Evolutionary conservation across 2,113 vertebrate genomes (phyloP).

Genomic region (Tachysurus vachellii): DNA sequence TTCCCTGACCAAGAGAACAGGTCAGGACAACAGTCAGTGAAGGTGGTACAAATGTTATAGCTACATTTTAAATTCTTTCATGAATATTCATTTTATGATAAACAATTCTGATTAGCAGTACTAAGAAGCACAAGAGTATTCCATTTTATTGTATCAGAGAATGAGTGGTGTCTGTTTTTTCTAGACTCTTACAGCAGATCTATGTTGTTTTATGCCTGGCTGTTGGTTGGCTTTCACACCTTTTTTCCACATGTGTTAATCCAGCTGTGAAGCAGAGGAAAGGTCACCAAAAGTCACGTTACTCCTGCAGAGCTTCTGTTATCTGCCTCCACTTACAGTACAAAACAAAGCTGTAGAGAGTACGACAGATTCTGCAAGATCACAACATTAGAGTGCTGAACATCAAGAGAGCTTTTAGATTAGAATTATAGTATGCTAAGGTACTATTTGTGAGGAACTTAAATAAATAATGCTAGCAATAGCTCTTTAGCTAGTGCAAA

Average conservation of each 20-base stretch:
- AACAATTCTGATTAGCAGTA: neutral
- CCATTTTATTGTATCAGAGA: neutral
- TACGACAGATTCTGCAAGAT: conserved; percentile 4
- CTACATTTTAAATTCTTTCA: neutral
- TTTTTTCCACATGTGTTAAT: neutral
- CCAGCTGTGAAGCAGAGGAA: neutral
- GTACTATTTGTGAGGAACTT: neutral
- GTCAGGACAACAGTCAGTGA: neutral
- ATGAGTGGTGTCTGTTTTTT: neutral
- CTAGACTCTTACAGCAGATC: neutral
- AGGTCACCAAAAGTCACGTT: neutral
- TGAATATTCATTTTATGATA: neutral
- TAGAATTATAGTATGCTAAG: neutral
- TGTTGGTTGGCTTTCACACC: conserved; percentile 1
- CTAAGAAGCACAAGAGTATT: neutral
- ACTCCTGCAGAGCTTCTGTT: neutral
- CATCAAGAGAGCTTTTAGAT: neutral
- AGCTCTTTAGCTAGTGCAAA: neutral
- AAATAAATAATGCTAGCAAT: no score
- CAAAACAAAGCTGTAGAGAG: neutral
- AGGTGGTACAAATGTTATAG: neutral
- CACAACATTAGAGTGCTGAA: neutral
- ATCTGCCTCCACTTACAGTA: neutral
- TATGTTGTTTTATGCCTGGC: neutral
- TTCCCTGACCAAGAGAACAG: neutral